Base-by-base conservation (phyloP, 2,113 vertebrate species). In the Etheostoma spectabile region DNA sequence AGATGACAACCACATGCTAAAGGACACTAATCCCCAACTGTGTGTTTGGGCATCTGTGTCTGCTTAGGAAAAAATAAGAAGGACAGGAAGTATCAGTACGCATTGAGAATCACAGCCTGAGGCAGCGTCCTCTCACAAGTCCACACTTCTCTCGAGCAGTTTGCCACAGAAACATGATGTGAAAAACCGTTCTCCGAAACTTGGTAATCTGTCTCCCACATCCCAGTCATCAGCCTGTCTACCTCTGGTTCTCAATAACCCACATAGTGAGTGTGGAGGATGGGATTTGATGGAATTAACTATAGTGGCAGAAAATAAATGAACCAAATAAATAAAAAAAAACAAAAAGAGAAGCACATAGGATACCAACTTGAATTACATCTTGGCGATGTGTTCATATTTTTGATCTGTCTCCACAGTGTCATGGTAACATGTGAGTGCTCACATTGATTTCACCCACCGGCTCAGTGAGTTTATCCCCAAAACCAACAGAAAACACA, bases 241-340 rank as follows among this genome's bases (percentile, higher is more conserved):
- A 82, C 87, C 82, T 88, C 85, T 73, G 46, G 76, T 80, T 86
- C 88, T 89, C 89, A 93, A 82, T 91, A 93, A 86, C 90, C 91
- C 86, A 88, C 90, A 89, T 87, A 88, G 71, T 85, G 82, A 93
- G 92, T 92, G 91, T 94, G 94, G 92, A 92, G 86, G 90, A 95
- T 90, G 89, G 88, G 92, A 95, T 94, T 91, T 86, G 84, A 84
- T 80, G 74, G 89, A 91, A 88, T 89, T 91, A 93, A 76, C 78
- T 53, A 71, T 82, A 84, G 51, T 53, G 45, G 42, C n/a, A 18
- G 56, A 45, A 77, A 65, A 84, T 71, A 70, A 74, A 87, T 75
- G 52, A 81, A 88, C 79, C 35, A 77, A 86, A 86, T 68, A 80
- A 89, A 86, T 77, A 48, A 90, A 90, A 90, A 90, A 90, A 88